Evolutionary conservation across 2,113 vertebrate species (phyloP), one percentile per base, ranked within the genome.

Genomic region (Podilymbus podiceps): DNA sequence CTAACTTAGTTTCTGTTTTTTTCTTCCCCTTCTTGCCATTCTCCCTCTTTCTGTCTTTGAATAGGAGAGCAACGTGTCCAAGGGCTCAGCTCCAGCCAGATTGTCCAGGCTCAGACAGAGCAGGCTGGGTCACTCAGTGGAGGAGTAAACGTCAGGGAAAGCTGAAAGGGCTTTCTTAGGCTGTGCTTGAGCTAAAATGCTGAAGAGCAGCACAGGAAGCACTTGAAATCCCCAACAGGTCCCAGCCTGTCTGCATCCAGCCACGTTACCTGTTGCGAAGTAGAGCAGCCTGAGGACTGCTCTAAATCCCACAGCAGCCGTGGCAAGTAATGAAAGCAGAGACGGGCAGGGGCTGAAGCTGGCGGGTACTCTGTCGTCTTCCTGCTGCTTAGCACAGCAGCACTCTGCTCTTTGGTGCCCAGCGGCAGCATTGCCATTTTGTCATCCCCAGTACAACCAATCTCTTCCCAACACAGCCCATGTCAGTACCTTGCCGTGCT

Each of bases 21-120:
- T 76, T 40, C 6, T 9, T 25, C 15, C 40, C 42, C 35, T 44
- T 63, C 60, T 89, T 19, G 35, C 73, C 79, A 33, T 56, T 78
- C 79, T 86, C 60, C 31, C 38, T 77, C 89, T 28, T 62, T 63
- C 60, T 74, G 2, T 47, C 47, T 64, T 79, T 92, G 69, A 85
- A 46, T 50, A 31, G 47, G 5, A 78, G 79, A 56, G 86, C 68
- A 64, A 58, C 0, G 24, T 5, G 0, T 86, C 90, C 94, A 94
- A 90, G 89, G 60, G 84, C 84, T 95, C 75, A 35, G 93, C 88
- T 91, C 88, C 88, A 88, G 88, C 88, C 92, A 11, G 94, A 67
- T 63, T 52, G 56, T 13, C 9, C 46, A 46, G 56, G 88, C 88
- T 60, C 52, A 33, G 47, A 50, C 1, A 6, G 88, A 80, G 76